phyloP scores from a whole-genome alignment of 2,797 vertebrate genomes.

The Sciurus vulgaris region DNA sequence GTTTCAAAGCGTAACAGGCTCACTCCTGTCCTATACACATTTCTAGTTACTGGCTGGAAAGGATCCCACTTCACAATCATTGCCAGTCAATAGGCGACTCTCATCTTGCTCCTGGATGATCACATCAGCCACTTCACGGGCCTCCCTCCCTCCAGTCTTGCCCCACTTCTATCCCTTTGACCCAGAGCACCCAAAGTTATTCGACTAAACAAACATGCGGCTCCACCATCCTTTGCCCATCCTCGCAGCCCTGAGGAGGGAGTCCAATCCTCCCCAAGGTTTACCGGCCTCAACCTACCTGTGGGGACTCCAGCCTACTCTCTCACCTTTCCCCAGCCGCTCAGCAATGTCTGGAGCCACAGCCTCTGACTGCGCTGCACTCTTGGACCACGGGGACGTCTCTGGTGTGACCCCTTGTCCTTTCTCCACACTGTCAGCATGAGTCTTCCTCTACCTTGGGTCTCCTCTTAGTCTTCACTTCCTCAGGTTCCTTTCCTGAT shows the following conservation, averaged over 20 bases:
- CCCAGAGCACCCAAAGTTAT: not conserved
- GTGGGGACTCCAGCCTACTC: not conserved
- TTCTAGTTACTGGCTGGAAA: slow-evolving; percentile 68
- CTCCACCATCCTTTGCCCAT: not conserved
- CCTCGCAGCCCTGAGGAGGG: not conserved
- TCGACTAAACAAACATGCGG: not conserved
- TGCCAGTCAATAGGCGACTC: not conserved
- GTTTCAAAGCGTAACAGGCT: not conserved
- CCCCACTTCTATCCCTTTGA: not conserved
- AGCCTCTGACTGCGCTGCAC: not conserved
- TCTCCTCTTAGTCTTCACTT: not conserved
- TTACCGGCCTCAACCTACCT: too few relatives aligned
- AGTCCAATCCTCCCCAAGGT: not conserved
- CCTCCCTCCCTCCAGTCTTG: not conserved
- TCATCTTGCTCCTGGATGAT: not conserved
- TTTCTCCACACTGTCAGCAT: not conserved
- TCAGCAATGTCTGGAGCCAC: not conserved
- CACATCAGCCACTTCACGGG: not conserved
- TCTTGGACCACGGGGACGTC: not conserved
- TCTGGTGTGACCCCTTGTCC: not conserved
- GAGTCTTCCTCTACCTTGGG: not conserved
- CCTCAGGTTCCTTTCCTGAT: not conserved
- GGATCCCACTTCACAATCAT: slow-evolving; percentile 14
- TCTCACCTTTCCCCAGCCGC: not conserved
- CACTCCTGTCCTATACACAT: slow-evolving; percentile 45